Conservation (phyloP, 2,113 vertebrate species). For the Noctilio leporinus region DNA sequence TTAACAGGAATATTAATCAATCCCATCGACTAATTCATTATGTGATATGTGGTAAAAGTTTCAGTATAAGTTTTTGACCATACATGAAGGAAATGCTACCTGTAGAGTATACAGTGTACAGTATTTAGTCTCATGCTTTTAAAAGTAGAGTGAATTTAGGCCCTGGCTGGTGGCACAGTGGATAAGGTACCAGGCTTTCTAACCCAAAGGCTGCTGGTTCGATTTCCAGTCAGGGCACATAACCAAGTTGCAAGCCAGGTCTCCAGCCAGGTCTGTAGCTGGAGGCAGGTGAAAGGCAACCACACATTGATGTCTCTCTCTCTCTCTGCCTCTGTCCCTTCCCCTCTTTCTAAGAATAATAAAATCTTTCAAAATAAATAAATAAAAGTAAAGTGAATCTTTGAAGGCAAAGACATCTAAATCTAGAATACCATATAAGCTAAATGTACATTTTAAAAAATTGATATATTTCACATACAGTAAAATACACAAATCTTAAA, state of each 20-base stretch:
- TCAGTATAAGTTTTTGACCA: not conserved
- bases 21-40: not conserved
- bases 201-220: too few relatives aligned
- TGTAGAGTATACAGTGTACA: not conserved
- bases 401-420: not conserved
- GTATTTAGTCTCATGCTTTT: not conserved
- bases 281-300: too few relatives aligned
- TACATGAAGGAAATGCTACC: not conserved
- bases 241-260: too few relatives aligned
- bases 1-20: not conserved
- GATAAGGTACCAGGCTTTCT: too few relatives aligned
- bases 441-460: not conserved
- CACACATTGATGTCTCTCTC: too few relatives aligned
- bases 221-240: too few relatives aligned
- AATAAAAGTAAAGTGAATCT: not conserved
- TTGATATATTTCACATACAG: not conserved
- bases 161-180: too few relatives aligned
- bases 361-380: too few relatives aligned
- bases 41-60: not conserved
- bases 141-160: not conserved
- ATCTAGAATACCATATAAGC: constrained; percentile 9
- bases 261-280: too few relatives aligned
- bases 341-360: too few relatives aligned
- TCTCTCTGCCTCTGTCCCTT: too few relatives aligned
- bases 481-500: not conserved